These are phyloP conservation scores for Drosophila kokeensis DNA, from an alignment of 2,888 invertebrate genomes.

Conservation along the genomic window DNA sequence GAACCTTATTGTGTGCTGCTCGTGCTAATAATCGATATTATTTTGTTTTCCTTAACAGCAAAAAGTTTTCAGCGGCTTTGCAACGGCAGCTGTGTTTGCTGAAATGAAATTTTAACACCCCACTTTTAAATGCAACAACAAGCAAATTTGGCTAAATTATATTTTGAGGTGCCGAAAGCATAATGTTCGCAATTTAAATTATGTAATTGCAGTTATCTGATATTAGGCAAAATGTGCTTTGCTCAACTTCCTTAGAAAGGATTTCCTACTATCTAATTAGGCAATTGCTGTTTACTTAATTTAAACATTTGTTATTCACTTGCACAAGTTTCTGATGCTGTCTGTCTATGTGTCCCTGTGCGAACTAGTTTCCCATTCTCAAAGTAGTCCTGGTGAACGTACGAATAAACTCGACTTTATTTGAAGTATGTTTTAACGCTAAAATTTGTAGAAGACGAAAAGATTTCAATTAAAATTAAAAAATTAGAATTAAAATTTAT, in stretches of 20 bases:
- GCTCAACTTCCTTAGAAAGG: background rate
- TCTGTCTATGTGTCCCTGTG: background rate
- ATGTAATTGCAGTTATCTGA: background rate
- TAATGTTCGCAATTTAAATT: constrained; percentile 1
- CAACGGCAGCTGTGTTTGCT: constrained; percentile 23
- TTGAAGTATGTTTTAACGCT: background rate
- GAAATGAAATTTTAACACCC: constrained; percentile 5
- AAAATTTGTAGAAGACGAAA: background rate
- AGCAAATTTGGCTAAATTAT: background rate
- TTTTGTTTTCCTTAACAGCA: constrained; percentile 71
- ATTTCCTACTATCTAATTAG: background rate
- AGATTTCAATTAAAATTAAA: background rate
- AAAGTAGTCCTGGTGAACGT: background rate
- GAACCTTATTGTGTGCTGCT: constrained; percentile 31
- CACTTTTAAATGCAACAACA: constrained; percentile 1
- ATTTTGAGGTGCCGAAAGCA: background rate
- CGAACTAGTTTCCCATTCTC: background rate
- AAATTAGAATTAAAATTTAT: background rate
- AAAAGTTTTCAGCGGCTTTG: constrained; percentile 69
- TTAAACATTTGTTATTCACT: background rate
- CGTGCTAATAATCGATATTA: constrained; percentile 78
- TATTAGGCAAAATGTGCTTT: background rate
- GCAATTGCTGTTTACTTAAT: background rate
- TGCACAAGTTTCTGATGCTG: background rate
- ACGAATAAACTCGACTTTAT: background rate